Conservation (phyloP, 1,140 invertebrate species). For the Drepana arcuata region DNA sequence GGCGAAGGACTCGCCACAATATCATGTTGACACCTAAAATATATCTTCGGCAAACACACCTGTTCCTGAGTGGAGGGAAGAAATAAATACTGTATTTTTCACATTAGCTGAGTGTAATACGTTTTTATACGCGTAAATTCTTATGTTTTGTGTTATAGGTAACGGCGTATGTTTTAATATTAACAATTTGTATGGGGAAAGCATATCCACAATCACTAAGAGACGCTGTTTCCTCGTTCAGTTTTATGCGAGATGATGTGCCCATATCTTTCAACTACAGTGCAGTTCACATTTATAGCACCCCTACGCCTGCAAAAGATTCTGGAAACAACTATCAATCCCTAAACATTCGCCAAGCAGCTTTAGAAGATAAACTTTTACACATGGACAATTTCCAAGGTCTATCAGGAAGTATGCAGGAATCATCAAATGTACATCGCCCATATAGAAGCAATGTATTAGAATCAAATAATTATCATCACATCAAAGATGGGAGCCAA, state of each 20-base stretch:
- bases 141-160: slow-evolving; percentile 1
- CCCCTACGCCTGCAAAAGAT: not conserved
- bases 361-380: too few species aligned
- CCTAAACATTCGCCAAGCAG: too few species aligned
- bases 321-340: too few species aligned
- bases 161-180: not conserved
- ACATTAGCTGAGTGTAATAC: not conserved
- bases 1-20: too few species aligned
- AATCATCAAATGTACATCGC: too few species aligned
- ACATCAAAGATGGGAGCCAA: too few species aligned
- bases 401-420: too few species aligned
- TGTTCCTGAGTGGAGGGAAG: not conserved
- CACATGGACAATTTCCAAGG: too few species aligned
- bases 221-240: slow-evolving; percentile 7
- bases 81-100: too few species aligned
- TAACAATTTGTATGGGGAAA: not conserved
- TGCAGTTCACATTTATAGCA: slow-evolving; percentile 7
- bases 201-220: not conserved
- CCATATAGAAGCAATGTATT: too few species aligned
- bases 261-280: slow-evolving; percentile 10
- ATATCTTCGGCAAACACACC: not conserved
- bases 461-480: too few species aligned
- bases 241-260: slow-evolving; percentile 9
- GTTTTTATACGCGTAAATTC: not conserved
- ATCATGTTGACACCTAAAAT: too few species aligned